Percentiles rank a stretch among this genome's conserved stretches.
phyloP scores from a whole-genome alignment of 2,113 vertebrate species.

The Tenebrosternarchus preto region DNA sequence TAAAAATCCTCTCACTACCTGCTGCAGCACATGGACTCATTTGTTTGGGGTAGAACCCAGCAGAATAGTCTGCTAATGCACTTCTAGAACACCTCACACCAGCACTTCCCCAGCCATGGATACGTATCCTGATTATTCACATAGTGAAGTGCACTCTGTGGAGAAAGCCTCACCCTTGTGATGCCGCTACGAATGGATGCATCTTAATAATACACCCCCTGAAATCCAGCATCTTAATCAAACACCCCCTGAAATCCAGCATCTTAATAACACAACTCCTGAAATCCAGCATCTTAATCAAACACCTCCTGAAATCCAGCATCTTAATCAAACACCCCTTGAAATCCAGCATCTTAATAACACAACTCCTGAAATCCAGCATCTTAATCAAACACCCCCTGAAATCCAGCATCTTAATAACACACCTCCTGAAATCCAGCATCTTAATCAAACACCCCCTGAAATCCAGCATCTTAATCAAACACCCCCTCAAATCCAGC shows the following conservation, averaged over 20 bases:
- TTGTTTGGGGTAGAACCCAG: slow-evolving; percentile 69
- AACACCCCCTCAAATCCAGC: slow-evolving; percentile 61
- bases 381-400: too few relatives aligned
- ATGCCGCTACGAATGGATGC: slow-evolving; percentile 62
- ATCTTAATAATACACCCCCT: slow-evolving; percentile 70
- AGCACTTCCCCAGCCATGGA: slow-evolving; percentile 52
- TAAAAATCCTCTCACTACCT: slow-evolving; percentile 57
- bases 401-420: slow-evolving; percentile 73
- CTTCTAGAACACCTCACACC: slow-evolving; percentile 62
- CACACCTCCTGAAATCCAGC: slow-evolving; percentile 61
- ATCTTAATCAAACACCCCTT: too few relatives aligned
- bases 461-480: slow-evolving; percentile 73
- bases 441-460: too few relatives aligned
- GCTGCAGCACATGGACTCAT: slow-evolving; percentile 62
- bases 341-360: slow-evolving; percentile 69
- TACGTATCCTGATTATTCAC: slow-evolving; percentile 74
- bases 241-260: slow-evolving; percentile 43
- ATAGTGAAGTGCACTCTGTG: slow-evolving; percentile 61
- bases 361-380: slow-evolving; percentile 61
- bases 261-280: too few relatives aligned
- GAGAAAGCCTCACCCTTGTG: slow-evolving; percentile 66
- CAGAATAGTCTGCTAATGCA: slow-evolving; percentile 68
- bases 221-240: slow-evolving; percentile 57
- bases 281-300: too few relatives aligned
- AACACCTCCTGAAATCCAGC: too few relatives aligned